Base-by-base conservation (phyloP, 2,113 vertebrate species). In the Jacana jacana region DNA sequence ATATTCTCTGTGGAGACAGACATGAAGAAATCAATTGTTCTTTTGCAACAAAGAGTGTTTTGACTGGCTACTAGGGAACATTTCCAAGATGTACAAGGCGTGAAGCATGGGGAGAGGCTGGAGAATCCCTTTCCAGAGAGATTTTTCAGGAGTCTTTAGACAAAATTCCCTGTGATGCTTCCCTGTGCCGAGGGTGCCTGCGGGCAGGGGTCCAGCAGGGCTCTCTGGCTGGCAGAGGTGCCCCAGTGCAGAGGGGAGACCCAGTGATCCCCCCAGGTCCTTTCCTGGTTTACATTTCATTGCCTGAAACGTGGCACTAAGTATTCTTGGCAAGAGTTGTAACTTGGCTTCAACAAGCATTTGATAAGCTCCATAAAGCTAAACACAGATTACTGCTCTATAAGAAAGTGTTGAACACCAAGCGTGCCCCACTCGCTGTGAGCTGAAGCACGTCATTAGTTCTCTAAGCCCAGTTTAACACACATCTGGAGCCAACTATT, bases 371-470 rank as follows among this genome's bases (percentile, higher is more conserved):
- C 75, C 81, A 28, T 58, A 46, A 77, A 88, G 66, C 71, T 66
- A 70, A 96, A 80, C 63, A 66, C 13, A 27, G 82, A 70, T 91
- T 90, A 64, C 49, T 73, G 76, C 58, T 89, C 79, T 94, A 93
- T 95, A 96, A 90, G 96, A 88, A 96, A 94, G 92, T 96, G 94
- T 91, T 96, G 93, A 97, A 81, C 88, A 93, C 51, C 48, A 90
- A 88, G 60, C 78, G 83, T 93, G 88, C 14, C 39, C 81, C 63
- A 78, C 71, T 97, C 95, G 75, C 82, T 90, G 35, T 71, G 75
- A 83, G 77, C 71, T 90, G 75, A 97, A 91, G 37, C 30, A 18
- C 25, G 17, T 81, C 25, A 15, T 81, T 77, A 78, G 48, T 88
- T 90, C 55, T 83, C 46, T 60, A 48, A 91, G 35, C 2, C 4